phyloP scores from a whole-genome alignment of 2,888 invertebrate genomes.

The Ptychoptera contaminata region DNA sequence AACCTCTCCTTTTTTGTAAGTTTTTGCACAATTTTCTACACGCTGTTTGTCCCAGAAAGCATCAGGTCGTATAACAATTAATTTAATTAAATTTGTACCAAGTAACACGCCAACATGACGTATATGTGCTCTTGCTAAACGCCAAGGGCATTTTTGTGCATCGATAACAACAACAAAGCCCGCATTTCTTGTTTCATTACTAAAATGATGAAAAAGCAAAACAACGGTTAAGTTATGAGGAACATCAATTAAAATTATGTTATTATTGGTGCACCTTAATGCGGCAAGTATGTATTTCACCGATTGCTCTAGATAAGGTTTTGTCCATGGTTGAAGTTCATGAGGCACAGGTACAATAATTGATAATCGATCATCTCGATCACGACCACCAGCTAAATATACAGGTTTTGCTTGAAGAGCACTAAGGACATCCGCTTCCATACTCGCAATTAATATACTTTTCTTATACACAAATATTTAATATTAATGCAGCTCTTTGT shows the following conservation, averaged over 20 bases:
- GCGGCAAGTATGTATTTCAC: constrained; percentile 27
- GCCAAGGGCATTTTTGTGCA: constrained; percentile 46
- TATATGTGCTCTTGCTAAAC: constrained; percentile 42
- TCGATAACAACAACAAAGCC: constrained; percentile 48
- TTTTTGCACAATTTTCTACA: constrained; percentile 50
- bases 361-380: constrained; percentile 45
- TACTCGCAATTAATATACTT: constrained; percentile 13
- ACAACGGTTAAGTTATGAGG: neutral
- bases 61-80: constrained; percentile 54
- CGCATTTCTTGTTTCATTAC: constrained; percentile 12
- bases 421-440: constrained; percentile 40
- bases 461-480: no score
- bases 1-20: constrained; percentile 43
- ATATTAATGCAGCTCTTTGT: no score
- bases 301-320: constrained; percentile 25
- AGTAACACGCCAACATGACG: constrained; percentile 38
- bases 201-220: neutral
- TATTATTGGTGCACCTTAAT: constrained; percentile 20
- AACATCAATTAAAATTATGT: neutral
- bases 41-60: constrained; percentile 60
- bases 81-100: constrained; percentile 32
- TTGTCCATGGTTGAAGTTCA: constrained; percentile 36
- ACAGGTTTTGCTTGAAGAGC: constrained; percentile 42
- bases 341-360: constrained; percentile 43
- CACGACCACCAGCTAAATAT: constrained; percentile 48